These are phyloP conservation scores for Cossypha polioptera DNA, from an alignment of 2,797 vertebrate genomes.

Conservation along the genomic window DNA sequence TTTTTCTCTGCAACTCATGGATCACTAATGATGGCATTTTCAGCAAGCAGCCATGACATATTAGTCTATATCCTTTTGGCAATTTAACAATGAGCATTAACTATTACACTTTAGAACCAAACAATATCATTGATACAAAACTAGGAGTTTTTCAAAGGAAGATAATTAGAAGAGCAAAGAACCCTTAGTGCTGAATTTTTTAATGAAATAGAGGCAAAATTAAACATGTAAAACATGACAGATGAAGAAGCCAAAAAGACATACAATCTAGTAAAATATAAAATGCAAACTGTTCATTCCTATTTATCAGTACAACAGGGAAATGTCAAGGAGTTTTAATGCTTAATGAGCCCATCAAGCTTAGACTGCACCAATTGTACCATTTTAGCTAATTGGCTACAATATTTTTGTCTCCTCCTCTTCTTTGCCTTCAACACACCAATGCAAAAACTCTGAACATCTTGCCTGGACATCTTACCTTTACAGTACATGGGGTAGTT, in stretches of 20 bases:
- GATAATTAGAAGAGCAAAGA: neutral
- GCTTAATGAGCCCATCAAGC: conserved; percentile 81
- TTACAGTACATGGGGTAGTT: neutral
- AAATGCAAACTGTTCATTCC: conserved; percentile 30
- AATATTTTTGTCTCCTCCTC: conserved; percentile 62
- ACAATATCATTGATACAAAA: conserved; percentile 54
- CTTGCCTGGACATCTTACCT: neutral
- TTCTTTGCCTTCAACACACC: neutral
- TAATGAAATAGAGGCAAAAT: conserved; percentile 7
- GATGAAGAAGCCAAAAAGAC: neutral
- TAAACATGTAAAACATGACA: neutral
- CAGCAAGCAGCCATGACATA: conserved; percentile 66
- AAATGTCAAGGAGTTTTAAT: conserved; percentile 84
- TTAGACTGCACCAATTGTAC: conserved; percentile 76
- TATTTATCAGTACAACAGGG: conserved; percentile 68
- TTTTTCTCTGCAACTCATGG: conserved; percentile 44
- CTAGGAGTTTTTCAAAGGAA: conserved; percentile 6
- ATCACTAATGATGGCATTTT: conserved; percentile 80
- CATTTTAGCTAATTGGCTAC: conserved; percentile 85
- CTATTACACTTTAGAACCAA: conserved; percentile 54
- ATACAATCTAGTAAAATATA: neutral
- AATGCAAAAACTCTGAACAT: conserved; percentile 15
- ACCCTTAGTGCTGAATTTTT: neutral
- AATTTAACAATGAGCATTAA: conserved; percentile 64
- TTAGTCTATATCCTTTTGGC: conserved; percentile 73